Evolutionary conservation across 2,888 invertebrate species (phyloP).

Genomic region (Drosophila barbarae): DNA sequence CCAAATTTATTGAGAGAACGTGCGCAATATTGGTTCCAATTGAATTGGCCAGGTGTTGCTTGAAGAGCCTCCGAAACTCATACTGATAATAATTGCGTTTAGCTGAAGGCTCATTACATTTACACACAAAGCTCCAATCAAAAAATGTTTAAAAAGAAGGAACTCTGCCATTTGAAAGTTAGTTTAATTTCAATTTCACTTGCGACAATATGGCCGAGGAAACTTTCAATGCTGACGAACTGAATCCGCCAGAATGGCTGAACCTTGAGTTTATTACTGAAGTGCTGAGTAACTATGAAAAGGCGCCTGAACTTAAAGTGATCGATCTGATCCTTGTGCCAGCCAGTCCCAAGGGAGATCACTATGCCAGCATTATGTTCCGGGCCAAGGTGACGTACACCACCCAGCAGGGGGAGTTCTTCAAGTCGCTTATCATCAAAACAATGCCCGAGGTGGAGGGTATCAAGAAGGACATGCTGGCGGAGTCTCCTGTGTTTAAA

Average conservation of each 20-base stretch:
- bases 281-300: slow-evolving; percentile 41
- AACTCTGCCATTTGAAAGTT: not conserved
- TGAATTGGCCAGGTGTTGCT: not conserved
- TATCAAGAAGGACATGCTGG: slow-evolving; percentile 59
- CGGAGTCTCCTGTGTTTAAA: slow-evolving; percentile 52
- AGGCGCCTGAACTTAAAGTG: slow-evolving; percentile 29
- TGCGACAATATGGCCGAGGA: slow-evolving; percentile 19
- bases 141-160: not conserved
- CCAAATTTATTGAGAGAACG: not conserved
- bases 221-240: slow-evolving; percentile 53
- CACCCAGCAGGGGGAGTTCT: slow-evolving; percentile 40
- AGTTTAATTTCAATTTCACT: not conserved
- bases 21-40: not conserved
- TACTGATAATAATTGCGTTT: slow-evolving; percentile 14
- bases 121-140: not conserved
- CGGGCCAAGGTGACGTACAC: slow-evolving; percentile 43
- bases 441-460: slow-evolving; percentile 66
- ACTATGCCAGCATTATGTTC: slow-evolving; percentile 66
- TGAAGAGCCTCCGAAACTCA: not conserved
- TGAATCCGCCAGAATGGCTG: slow-evolving; percentile 59
- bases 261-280: slow-evolving; percentile 47
- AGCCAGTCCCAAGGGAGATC: slow-evolving; percentile 43
- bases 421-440: slow-evolving; percentile 64
- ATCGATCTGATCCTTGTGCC: slow-evolving; percentile 36
- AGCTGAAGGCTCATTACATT: not conserved